Percentiles rank a stretch among this genome's conserved stretches.
phyloP scores from a whole-genome alignment of 2,888 invertebrate genomes.

The Chloroclystis v-ata region DNA sequence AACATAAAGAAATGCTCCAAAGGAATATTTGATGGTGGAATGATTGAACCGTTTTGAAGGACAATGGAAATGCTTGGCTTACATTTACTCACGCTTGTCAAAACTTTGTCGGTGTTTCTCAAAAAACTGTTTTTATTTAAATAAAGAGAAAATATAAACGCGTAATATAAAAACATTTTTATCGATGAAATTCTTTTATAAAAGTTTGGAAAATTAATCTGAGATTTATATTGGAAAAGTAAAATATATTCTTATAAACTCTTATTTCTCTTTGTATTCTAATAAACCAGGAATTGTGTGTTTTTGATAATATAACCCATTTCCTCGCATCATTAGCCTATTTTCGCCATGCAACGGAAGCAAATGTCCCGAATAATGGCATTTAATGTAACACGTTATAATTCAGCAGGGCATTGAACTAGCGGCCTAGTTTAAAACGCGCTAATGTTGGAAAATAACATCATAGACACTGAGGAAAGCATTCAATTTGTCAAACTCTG shows the following conservation, averaged over 20 bases:
- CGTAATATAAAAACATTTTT: no score
- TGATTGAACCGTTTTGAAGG: slow-evolving; percentile 1
- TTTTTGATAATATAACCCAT: slow-evolving; percentile 1
- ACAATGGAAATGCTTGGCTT: neutral
- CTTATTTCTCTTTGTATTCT: no score
- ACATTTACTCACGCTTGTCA: neutral
- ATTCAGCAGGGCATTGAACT: slow-evolving; percentile 43
- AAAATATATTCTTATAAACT: no score
- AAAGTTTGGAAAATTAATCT: no score
- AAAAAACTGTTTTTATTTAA: no score
- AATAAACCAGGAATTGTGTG: neutral
- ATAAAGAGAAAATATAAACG: no score
- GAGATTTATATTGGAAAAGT: no score
- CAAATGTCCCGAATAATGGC: slow-evolving; percentile 31
- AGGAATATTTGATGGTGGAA: slow-evolving; percentile 5
- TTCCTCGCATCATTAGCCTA: slow-evolving; percentile 18
- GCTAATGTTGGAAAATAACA: slow-evolving; percentile 41
- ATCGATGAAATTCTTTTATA: no score
- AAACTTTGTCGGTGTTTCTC: neutral
- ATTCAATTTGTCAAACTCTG: slow-evolving; percentile 35
- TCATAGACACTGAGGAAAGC: slow-evolving; percentile 19
- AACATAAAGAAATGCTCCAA: slow-evolving; percentile 12
- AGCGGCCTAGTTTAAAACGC: slow-evolving; percentile 42
- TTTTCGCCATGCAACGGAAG: slow-evolving; percentile 14
- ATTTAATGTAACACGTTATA: slow-evolving; percentile 37